Conservation (phyloP, 2,888 invertebrate species). For the Mesochorus sp. region DNA sequence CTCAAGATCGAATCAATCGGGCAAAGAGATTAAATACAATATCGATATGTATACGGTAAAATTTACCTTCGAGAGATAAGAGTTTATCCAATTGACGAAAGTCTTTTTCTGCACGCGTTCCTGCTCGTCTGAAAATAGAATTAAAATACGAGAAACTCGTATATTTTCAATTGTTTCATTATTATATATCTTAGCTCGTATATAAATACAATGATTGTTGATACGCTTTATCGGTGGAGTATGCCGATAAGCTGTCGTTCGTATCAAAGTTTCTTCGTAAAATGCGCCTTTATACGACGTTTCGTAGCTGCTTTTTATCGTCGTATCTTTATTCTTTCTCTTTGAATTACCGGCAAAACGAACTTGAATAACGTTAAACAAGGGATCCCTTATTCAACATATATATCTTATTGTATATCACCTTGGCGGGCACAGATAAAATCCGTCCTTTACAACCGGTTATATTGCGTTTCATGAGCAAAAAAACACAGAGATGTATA, state of each 20-base stretch:
- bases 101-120: conserved; percentile 99
- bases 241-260: conserved; percentile 32
- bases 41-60: conserved; percentile 5
- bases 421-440: conserved; percentile 39
- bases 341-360: neutral
- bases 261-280: conserved; percentile 18
- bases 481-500: neutral
- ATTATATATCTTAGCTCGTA: neutral
- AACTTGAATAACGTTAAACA: conserved; percentile 2
- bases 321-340: neutral
- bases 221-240: neutral
- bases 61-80: conserved; percentile 96
- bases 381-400: neutral
- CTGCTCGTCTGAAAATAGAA: conserved; percentile 95
- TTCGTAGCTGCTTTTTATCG: conserved; percentile 28
- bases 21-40: neutral
- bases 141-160: neutral
- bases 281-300: neutral
- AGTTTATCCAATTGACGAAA: conserved; percentile 99
- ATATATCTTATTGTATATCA: conserved; percentile 22
- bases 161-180: neutral
- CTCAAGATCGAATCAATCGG: neutral
- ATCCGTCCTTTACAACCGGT: conserved; percentile 42
- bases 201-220: conserved; percentile 10
- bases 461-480: conserved; percentile 28